Evolutionary conservation across 1,140 invertebrate species (phyloP), one percentile per base, ranked within the genome.

Genomic region (Trichonephila clavipes): DNA sequence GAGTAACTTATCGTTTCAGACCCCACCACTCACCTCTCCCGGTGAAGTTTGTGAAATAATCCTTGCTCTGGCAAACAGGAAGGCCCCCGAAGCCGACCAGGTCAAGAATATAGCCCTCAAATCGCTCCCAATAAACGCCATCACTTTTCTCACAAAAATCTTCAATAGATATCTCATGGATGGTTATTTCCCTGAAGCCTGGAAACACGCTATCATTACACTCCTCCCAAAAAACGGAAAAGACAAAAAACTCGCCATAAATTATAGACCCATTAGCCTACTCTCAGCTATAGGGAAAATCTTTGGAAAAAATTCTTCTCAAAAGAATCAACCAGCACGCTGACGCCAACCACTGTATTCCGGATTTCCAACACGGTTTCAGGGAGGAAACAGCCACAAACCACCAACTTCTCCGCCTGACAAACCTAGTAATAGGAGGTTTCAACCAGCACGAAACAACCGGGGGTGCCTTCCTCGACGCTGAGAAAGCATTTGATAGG

Each of bases 321-420:
- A 18, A 2, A 1, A 66, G 6, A 24, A 2, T 21, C 7, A n/a
- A n/a, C 18, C 64, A 66, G 7, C 7, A 66, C 7, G 1, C 18
- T 6, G n/a, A 66, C 21, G 19, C 6, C 64, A 18, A 1, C 18
- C 7, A 19, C 8, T 8, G 0, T 66, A 66, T 8, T 8, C 19
- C 5, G 19, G 19, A 0, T 8, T 0, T 1, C n/a, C 1, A 21
- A 21, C 0, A 66, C 19, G n/a, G n/a, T n/a, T n/a, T n/a, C n/a
- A n/a, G n/a, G n/a, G n/a, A n/a, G n/a, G n/a, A n/a, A n/a, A n/a
- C n/a, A 21, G 1, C 18, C n/a, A 0, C 7, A 18, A 3, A 66
- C 7, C 64, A 24, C n/a, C 6, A n/a, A 24, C 0, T 6, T 19
- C n/a, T 69, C 24, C 2, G 64, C 7, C 19, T 21, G 3, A 66